These are phyloP conservation scores for Bujurquina vittata DNA, from an alignment of 2,113 vertebrate species.

Conservation along the genomic window DNA sequence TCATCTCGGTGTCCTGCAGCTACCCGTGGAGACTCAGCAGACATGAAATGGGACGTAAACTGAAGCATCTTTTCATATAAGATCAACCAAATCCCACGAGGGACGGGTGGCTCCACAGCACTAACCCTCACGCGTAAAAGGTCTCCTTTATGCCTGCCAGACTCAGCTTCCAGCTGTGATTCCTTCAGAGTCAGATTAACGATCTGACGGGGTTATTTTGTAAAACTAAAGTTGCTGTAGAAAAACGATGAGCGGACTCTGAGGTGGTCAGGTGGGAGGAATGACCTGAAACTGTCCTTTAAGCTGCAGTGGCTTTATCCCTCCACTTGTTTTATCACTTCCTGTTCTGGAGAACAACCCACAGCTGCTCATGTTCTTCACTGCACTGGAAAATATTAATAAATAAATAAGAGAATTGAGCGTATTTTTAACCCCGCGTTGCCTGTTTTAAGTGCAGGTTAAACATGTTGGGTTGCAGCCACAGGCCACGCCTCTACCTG, in stretches of 20 bases:
- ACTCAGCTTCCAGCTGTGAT: neutral
- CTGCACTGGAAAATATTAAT: neutral
- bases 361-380: no score
- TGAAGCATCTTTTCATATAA: neutral
- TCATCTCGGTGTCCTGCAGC: neutral
- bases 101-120: neutral
- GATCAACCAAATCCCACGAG: neutral
- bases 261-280: neutral
- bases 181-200: neutral
- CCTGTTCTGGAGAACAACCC: no score
- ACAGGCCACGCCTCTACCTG: constrained; percentile 1
- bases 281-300: neutral
- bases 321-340: neutral
- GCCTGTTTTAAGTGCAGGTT: neutral
- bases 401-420: neutral
- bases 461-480: neutral
- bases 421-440: neutral
- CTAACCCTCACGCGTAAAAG: neutral
- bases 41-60: neutral
- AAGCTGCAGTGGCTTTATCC: neutral
- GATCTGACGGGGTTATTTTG: neutral
- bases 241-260: neutral
- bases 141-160: neutral
- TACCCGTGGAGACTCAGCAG: no score
- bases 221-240: neutral